Evolutionary conservation across 2,113 vertebrate genomes (phyloP), one percentile per base, ranked within the genome.

Genomic region (Microcebus jonahi): DNA sequence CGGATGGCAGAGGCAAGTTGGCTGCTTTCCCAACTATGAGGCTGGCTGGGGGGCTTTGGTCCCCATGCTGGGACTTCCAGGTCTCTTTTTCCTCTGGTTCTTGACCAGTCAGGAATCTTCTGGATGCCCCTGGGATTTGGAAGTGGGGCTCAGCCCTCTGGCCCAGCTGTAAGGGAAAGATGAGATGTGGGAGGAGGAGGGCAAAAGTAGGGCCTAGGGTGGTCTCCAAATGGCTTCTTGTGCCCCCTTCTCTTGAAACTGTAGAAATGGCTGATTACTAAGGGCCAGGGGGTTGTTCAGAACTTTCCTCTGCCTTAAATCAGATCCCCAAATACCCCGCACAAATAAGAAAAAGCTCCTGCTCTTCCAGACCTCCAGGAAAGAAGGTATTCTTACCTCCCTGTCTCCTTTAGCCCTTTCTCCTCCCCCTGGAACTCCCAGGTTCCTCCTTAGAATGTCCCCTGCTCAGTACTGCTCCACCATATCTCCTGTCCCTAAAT

Each of bases 81-180:
- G 7, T 87, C 80, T 96, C 75, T 77, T 92, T 82, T 89, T 92
- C 27, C 68, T 90, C 81, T 45, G 76, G 31, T 63, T 87, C 87
- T 95, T 63, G 84, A 89, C 59, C 82, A 88, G 45, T 42, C 15
- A 0, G 31, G 12, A 71, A 67, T 97, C 93, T 94, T 96, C 96
- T 59, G 53, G 61, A 42, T 25, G 42, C 31, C 27, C 63, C 94
- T 27, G 31, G 83, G 29, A 31, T 57, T 27, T 48, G 36, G 27
- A 85, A 50, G 34, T 92, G 61, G 80, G 79, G 39, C 70, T 94
- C 87, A 91, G 94, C 59, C 83, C 63, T 92, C 81, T 61, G 96
- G 93, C 97, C 76, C 90, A 79, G 94, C 92, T 97, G 68, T 71
- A 94, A 86, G 39, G 88, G 80, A 96, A 96, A 94, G 39, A 94